Evolutionary conservation across 2,113 vertebrate species (phyloP).

Genomic region (Willisornis vidua): DNA sequence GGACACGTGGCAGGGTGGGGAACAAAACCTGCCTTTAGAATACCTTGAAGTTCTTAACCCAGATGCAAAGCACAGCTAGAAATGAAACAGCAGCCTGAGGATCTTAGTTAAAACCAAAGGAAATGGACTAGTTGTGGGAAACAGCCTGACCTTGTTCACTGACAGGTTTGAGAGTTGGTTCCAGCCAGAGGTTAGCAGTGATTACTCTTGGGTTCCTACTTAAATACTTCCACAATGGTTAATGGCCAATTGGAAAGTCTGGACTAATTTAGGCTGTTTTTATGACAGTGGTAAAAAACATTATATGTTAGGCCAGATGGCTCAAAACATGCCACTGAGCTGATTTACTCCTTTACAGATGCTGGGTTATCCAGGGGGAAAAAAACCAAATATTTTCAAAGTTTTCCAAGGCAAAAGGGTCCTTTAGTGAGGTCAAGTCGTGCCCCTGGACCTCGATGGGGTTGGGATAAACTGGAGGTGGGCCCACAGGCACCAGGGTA

Average conservation of each 20-base stretch:
- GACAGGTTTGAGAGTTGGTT: background rate
- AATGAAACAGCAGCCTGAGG: background rate
- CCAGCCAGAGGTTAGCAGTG: background rate
- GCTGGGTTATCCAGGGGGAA: background rate
- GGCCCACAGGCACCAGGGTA: accelerated
- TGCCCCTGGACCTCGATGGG: background rate
- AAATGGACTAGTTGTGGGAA: background rate
- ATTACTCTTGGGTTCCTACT: background rate
- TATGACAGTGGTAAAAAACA: background rate
- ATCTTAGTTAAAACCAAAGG: background rate
- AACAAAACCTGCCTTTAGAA: background rate
- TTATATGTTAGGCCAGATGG: background rate
- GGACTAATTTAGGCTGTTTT: background rate
- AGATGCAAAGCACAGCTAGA: background rate
- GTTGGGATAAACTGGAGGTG: background rate
- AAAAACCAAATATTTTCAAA: background rate
- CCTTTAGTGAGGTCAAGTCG: background rate
- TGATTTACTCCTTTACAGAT: background rate
- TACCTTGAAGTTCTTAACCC: background rate
- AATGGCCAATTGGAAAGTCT: background rate
- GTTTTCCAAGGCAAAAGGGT: background rate
- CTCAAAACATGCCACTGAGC: background rate
- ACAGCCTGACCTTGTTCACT: background rate
- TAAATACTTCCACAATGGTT: accelerated
- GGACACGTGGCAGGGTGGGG: background rate